Conservation (phyloP, 2,888 invertebrate genomes). For the Eupithecia subfuscata region DNA sequence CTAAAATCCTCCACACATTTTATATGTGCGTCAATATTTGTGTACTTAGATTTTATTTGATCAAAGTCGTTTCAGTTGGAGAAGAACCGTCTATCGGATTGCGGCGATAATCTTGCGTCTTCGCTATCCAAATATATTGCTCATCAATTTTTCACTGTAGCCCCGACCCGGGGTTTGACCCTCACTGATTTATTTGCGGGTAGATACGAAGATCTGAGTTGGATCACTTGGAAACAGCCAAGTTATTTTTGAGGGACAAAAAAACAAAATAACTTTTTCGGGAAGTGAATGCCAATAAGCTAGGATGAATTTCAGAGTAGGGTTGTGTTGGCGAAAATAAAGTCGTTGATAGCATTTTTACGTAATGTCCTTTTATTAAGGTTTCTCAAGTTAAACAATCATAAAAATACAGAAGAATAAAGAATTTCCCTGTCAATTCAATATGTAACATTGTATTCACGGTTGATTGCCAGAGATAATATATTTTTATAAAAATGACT, state of each 20-base stretch:
- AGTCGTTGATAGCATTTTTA: background rate
- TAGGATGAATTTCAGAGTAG: background rate
- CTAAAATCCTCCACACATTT: no score
- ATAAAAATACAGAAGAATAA: background rate
- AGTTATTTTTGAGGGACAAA: conserved; percentile 24
- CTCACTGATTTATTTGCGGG: conserved; percentile 35
- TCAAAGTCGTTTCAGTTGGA: background rate
- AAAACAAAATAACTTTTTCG: conserved; percentile 12
- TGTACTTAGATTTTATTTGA: background rate
- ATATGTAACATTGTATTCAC: background rate
- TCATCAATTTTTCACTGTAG: conserved; percentile 43
- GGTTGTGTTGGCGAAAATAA: conserved; percentile 5
- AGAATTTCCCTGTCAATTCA: background rate
- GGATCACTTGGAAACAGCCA: conserved; percentile 8
- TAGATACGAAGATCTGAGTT: conserved; percentile 21
- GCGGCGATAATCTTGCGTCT: conserved; percentile 24
- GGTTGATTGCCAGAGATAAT: background rate
- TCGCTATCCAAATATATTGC: conserved; percentile 36
- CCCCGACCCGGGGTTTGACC: conserved; percentile 35
- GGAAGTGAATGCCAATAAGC: conserved; percentile 9
- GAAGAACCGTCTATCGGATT: background rate
- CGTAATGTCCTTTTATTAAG: background rate
- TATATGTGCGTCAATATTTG: background rate
- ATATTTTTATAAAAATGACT: background rate
- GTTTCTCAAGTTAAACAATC: background rate